These are phyloP conservation scores for Ctenopoma kingsleyae DNA, from an alignment of 2,797 vertebrate genomes.

Conservation along the genomic window DNA sequence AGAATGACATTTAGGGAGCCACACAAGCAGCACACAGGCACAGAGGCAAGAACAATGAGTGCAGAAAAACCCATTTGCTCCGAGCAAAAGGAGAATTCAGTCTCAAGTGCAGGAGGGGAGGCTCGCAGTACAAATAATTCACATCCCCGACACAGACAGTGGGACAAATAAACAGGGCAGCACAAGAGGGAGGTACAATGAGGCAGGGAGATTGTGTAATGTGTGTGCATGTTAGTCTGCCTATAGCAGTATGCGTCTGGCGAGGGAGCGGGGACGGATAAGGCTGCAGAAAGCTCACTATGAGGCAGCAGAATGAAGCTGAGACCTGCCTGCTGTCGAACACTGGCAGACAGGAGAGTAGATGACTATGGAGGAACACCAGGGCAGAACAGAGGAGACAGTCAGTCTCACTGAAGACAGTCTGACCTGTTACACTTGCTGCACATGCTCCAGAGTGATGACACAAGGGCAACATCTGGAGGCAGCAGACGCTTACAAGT, in stretches of 20 bases:
- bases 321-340: conserved; percentile 81
- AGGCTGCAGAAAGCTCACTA: conserved; percentile 47
- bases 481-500: neutral
- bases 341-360: conserved; percentile 79
- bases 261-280: conserved; percentile 25
- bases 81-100: conserved; percentile 65
- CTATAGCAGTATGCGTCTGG: conserved; percentile 6
- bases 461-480: conserved; percentile 20
- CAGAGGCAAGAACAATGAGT: conserved; percentile 70
- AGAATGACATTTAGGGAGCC: conserved; percentile 69
- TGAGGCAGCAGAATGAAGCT: conserved; percentile 57
- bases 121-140: conserved; percentile 77
- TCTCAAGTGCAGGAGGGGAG: conserved; percentile 58
- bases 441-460: conserved; percentile 10
- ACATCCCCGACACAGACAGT: conserved; percentile 74
- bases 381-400: conserved; percentile 70
- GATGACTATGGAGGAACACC: conserved; percentile 75
- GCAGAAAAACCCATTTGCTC: conserved; percentile 74
- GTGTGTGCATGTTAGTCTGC: conserved; percentile 20
- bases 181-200: conserved; percentile 68
- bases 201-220: conserved; percentile 26
- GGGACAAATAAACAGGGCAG: conserved; percentile 69
- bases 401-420: conserved; percentile 55
- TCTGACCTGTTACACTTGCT: conserved; percentile 30
- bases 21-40: conserved; percentile 72